Conservation (phyloP, 2,888 invertebrate genomes). For the Drosophila leonis region DNA sequence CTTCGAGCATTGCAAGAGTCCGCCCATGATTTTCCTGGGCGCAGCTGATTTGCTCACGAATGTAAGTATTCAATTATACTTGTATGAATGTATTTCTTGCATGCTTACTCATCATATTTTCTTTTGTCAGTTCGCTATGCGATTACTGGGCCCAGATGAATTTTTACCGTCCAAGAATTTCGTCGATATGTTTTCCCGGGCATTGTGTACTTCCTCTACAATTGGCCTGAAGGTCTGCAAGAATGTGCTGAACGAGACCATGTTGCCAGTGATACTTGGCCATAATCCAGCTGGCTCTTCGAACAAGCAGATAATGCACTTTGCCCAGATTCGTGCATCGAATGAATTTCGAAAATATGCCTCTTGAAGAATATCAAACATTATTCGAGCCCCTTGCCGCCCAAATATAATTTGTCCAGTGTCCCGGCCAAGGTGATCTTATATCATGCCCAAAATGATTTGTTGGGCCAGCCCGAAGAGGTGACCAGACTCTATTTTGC, state of each 20-base stretch:
- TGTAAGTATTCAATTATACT: constrained; percentile 79
- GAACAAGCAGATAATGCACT: constrained; percentile 90
- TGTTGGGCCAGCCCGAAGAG: constrained; percentile 87
- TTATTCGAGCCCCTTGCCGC: constrained; percentile 87
- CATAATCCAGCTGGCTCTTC: constrained; percentile 90
- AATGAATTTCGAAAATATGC: constrained; percentile 87
- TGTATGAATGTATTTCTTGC: background rate
- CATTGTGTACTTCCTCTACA: constrained; percentile 87
- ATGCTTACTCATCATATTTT: background rate
- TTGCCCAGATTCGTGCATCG: constrained; percentile 88
- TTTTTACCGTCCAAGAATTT: constrained; percentile 88
- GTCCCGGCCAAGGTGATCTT: constrained; percentile 88
- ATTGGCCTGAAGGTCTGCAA: constrained; percentile 88
- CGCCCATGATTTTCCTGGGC: constrained; percentile 85
- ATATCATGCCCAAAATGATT: constrained; percentile 89
- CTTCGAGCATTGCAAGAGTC: constrained; percentile 87
- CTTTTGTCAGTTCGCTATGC: constrained; percentile 68
- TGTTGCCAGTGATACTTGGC: constrained; percentile 89
- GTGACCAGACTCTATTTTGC: constrained; percentile 84
- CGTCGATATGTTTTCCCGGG: constrained; percentile 86
- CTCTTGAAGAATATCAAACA: constrained; percentile 86
- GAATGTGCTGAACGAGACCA: constrained; percentile 87
- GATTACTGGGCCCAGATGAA: constrained; percentile 86
- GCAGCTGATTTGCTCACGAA: constrained; percentile 79
- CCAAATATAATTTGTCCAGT: constrained; percentile 87